A percentile compares a stretch with the other conserved stretches of the same genome.
These are phyloP conservation scores for Hippocampus zosterae DNA, from an alignment of 2,113 vertebrate species.

Conservation along the genomic window DNA sequence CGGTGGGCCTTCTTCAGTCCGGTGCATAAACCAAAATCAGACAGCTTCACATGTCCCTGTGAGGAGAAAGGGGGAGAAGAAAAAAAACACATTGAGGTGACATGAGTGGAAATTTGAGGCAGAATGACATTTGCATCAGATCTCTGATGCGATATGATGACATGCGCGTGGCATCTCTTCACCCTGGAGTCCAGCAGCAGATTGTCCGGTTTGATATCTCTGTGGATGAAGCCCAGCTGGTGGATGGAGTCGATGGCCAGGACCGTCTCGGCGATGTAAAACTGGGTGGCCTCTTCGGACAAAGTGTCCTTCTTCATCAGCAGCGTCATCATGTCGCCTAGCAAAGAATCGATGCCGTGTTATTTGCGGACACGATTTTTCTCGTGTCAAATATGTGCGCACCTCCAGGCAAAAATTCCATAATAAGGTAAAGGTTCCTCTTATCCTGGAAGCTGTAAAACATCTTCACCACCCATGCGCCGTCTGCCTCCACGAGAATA, in stretches of 20 bases:
- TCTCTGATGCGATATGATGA: not conserved
- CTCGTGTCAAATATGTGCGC: not conserved
- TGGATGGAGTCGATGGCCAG: conserved; percentile 97
- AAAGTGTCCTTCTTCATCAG: conserved; percentile 99
- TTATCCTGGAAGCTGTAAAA: conserved; percentile 99
- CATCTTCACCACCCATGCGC: conserved; percentile 99
- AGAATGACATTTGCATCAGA: not conserved
- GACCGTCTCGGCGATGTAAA: conserved; percentile 98
- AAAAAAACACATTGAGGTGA: not conserved
- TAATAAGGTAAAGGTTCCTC: conserved; percentile 96
- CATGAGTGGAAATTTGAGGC: not conserved
- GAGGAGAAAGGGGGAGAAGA: not conserved
- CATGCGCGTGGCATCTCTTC: conserved; percentile 23
- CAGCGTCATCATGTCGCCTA: conserved; percentile 99
- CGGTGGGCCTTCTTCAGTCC: conserved; percentile 97
- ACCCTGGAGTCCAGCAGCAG: conserved; percentile 92
- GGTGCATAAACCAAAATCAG: conserved; percentile 96
- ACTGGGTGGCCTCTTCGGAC: conserved; percentile 95
- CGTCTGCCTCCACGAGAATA: conserved; percentile 95
- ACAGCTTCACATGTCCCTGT: conserved; percentile 95
- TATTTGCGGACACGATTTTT: no score
- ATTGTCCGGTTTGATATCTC: conserved; percentile 98
- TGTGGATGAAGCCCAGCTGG: conserved; percentile 96
- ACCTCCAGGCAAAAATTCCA: conserved; percentile 98
- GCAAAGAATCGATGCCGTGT: not conserved